These are phyloP conservation scores for Lepus oiostolus DNA, from an alignment of 2,797 vertebrate species.

Conservation along the genomic window DNA sequence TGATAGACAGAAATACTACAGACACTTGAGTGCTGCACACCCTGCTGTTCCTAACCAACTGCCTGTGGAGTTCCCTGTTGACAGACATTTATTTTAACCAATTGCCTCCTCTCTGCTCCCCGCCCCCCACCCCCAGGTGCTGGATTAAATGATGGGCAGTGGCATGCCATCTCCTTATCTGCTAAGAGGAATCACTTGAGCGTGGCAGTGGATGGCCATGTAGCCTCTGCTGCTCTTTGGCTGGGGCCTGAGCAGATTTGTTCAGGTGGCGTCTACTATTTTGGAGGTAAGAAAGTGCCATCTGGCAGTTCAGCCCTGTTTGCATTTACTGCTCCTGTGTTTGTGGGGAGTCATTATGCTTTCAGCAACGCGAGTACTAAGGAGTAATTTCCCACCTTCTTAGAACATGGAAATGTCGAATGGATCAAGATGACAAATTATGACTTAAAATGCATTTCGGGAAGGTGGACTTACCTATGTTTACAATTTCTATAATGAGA, in stretches of 20 bases:
- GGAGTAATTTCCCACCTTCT: slow-evolving; percentile 25
- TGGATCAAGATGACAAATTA: slow-evolving; percentile 5
- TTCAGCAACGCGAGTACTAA: neutral
- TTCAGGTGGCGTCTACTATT: slow-evolving; percentile 90
- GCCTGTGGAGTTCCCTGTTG: neutral
- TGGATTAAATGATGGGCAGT: slow-evolving; percentile 94
- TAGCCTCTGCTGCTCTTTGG: slow-evolving; percentile 85
- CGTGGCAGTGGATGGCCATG: slow-evolving; percentile 90
- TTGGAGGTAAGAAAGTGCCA: slow-evolving; percentile 91
- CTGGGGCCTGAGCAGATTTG: slow-evolving; percentile 87
- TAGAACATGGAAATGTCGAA: slow-evolving; percentile 36
- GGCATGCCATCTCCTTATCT: slow-evolving; percentile 93
- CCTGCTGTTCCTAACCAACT: neutral
- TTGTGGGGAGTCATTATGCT: neutral
- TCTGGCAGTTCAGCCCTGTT: neutral
- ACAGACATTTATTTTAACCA: neutral
- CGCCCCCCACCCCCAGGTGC: slow-evolving; percentile 87
- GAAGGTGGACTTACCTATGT: neutral
- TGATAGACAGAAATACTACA: too few species aligned
- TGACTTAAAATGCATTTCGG: slow-evolving; percentile 40
- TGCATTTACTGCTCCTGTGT: neutral
- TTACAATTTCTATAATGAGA: slow-evolving; percentile 61
- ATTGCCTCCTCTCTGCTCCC: too few species aligned
- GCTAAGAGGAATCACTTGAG: slow-evolving; percentile 90
- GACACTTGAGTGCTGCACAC: neutral